Evolutionary conservation across 2,797 vertebrate genomes (phyloP), one percentile per base, ranked within the genome.

Genomic region (Myotis vivesi): DNA sequence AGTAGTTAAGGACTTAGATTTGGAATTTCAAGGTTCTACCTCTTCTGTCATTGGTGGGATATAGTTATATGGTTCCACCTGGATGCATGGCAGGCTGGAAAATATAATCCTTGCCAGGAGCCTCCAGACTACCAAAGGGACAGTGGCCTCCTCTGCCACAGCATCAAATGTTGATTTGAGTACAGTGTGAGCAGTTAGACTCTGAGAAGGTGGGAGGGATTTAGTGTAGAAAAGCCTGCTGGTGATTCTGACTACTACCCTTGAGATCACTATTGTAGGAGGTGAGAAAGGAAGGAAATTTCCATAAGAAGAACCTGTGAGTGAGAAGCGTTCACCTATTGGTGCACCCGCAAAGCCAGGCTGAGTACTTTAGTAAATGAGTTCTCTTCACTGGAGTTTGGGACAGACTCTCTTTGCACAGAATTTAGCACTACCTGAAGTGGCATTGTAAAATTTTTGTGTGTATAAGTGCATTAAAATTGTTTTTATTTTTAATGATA

Each of bases 141-240:
- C 17, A 36, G 57, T 59, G 28, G 3, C 9, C 22, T 16, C 38
- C 4, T 68, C 9, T 28, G 44, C 15, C 12, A 8, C 71, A 38
- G 38, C 3, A 4, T 25, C 10, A 4, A 44, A 44, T 8, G 15
- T 6, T 0, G 1, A 57, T 9, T 25, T 6, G 30, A 16, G 17
- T 8, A 25, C 41, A 57, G 8, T 28, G 8, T 64, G n/a, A 49
- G 38, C 44, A 9, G 28, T 49, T 44, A 9, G 62, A 49, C 17
- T 66, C 44, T 8, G 76, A 46, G 10, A 12, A 89, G 55, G 22
- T 38, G 2, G 22, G 38, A 28, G 3, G 1, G 25, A 11, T 41
- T 49, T 10, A 33, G 11, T 44, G 20, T 62, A 77, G 51, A 36
- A 57, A 62, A 41, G 28, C 20, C n/a, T 71, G 1, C 10, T 8